Base-by-base conservation (phyloP, 2,888 invertebrate genomes). In the Neelides folsomi region DNA sequence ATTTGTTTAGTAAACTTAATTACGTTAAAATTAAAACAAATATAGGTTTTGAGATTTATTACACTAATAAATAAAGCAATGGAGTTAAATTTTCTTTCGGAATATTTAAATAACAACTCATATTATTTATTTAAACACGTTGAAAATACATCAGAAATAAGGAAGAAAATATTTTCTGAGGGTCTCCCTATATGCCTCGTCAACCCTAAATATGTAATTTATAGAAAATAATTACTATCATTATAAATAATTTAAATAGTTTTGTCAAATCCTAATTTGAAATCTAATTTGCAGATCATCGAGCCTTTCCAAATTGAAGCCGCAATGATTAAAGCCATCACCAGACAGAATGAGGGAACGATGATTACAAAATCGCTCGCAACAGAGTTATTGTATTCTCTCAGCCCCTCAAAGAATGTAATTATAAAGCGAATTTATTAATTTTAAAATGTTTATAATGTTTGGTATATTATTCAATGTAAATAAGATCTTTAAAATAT, bases 401-500 rank as follows among this genome's bases (percentile, higher is more conserved):
- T 64, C 9, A 62, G 62, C 27, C 62, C 63, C 2, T 47, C 58
- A 6, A 62, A 59, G 44, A 62, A 62, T 54, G 63, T 63, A 56
- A 51, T 36, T 35, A n/a, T 15, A 10, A 13, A 41, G 12, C 10
- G 12, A 10, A 19, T 44, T 49, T 15, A 16, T 46, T 8, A 46
- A 16, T 40, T 3, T 34, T 35, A 12, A 18, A 12, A 6, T 41
- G 36, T 36, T 9, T 9, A 9, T 36, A 36, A 9, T 36, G 8
- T n/a, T n/a, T n/a, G n/a, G n/a, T n/a, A n/a, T n/a, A n/a, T n/a
- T n/a, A n/a, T n/a, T n/a, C n/a, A n/a, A n/a, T n/a, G n/a, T n/a
- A n/a, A n/a, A n/a, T n/a, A n/a, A n/a, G n/a, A n/a, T n/a, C n/a
- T n/a, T n/a, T n/a, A n/a, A n/a, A n/a, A n/a, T n/a, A n/a, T 16